Conservation (phyloP, 1,140 invertebrate species). For the Trichonephila inaurata region DNA sequence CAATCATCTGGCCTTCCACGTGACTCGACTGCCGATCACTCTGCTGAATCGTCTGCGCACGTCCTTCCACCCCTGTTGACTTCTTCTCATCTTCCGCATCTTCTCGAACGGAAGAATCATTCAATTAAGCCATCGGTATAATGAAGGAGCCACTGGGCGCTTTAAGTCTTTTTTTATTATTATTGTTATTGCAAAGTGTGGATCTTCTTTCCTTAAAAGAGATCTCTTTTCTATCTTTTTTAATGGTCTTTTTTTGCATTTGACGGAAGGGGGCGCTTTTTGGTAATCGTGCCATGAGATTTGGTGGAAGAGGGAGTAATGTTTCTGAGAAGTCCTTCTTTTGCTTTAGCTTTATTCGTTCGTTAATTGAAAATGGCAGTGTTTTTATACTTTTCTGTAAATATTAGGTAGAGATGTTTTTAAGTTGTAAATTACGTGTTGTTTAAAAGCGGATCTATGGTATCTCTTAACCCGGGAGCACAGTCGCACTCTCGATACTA, state of each 20-base stretch:
- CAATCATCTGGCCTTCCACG: conserved; percentile 2
- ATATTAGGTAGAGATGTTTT: no score
- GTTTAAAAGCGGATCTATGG: no score
- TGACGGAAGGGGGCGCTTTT: not conserved
- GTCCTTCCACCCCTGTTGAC: not conserved
- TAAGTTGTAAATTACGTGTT: no score
- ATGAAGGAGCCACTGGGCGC: not conserved
- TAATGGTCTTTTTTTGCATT: not conserved
- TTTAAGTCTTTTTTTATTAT: not conserved
- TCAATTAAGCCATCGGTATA: conserved; percentile 20
- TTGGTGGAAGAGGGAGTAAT: not conserved
- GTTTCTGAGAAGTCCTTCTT: no score
- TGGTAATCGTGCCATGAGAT: not conserved
- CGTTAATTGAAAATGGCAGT: no score
- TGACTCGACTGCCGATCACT: not conserved
- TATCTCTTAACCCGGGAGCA: no score
- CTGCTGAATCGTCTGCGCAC: not conserved
- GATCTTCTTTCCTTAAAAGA: not conserved
- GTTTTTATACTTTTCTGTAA: no score
- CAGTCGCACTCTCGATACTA: no score
- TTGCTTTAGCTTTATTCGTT: no score
- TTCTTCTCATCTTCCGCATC: not conserved
- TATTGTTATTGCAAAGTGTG: not conserved
- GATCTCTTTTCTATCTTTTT: not conserved
- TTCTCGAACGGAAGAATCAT: conserved; percentile 9